Evolutionary conservation across 1,140 invertebrate genomes (phyloP).

Genomic region (Zaprionus capensis): DNA sequence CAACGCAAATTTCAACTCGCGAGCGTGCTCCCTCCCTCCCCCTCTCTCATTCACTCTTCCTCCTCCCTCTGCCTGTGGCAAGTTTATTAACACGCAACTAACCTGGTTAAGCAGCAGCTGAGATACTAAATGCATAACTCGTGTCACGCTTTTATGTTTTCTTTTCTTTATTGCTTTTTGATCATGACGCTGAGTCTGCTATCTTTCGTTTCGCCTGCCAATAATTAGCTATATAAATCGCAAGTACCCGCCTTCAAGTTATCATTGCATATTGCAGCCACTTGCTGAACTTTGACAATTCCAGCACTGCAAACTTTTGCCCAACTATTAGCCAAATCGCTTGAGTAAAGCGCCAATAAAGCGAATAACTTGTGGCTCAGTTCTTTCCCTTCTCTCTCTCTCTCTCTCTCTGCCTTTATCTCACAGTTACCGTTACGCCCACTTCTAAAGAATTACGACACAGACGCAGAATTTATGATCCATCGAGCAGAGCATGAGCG

Average conservation of each 20-base stretch:
- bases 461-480: slow-evolving; percentile 74
- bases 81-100: slow-evolving; percentile 13
- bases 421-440: background rate
- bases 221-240: slow-evolving; percentile 32
- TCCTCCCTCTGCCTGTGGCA: background rate
- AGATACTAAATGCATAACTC: background rate
- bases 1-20: slow-evolving; percentile 50
- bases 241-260: slow-evolving; percentile 24
- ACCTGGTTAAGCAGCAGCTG: background rate
- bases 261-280: slow-evolving; percentile 26
- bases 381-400: background rate
- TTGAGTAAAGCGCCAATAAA: slow-evolving; percentile 58
- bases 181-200: background rate
- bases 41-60: background rate
- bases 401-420: background rate
- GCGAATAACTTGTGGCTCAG: slow-evolving; percentile 65
- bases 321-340: slow-evolving; percentile 75
- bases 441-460: slow-evolving; percentile 68
- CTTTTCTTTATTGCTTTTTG: slow-evolving; percentile 4
- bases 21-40: slow-evolving; percentile 5
- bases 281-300: slow-evolving; percentile 41
- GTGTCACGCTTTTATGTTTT: background rate
- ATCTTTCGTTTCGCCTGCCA: background rate
- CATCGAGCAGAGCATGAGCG: slow-evolving; percentile 49
- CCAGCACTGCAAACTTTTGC: slow-evolving; percentile 48